These are phyloP conservation scores for Hypena proboscidalis DNA, from an alignment of 2,888 invertebrate species.

Conservation along the genomic window DNA sequence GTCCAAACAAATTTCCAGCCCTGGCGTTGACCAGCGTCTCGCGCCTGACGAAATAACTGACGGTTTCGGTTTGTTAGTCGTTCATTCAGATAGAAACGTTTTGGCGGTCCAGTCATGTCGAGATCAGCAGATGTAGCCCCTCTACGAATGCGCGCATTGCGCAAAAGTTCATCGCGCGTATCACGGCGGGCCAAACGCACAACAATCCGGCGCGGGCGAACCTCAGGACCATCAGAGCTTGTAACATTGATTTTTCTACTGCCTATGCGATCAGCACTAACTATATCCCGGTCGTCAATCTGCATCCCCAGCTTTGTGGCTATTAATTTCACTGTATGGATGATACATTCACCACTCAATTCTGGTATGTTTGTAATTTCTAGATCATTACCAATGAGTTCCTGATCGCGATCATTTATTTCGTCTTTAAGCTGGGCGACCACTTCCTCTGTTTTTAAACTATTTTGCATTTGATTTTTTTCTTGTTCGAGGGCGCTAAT, in stretches of 20 bases:
- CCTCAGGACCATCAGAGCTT: neutral
- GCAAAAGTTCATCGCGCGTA: conserved; percentile 22
- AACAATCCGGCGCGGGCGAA: conserved; percentile 11
- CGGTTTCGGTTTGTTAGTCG: conserved; percentile 18
- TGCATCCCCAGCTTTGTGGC: neutral
- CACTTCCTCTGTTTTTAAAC: too few species aligned
- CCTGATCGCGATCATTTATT: conserved; percentile 14
- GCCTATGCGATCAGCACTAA: conserved; percentile 8
- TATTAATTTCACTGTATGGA: neutral
- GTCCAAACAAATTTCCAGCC: conserved; percentile 7
- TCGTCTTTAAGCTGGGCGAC: conserved; percentile 1
- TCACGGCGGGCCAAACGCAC: conserved; percentile 19
- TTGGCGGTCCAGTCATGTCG: conserved; percentile 2
- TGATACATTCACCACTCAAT: neutral
- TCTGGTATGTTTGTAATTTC: conserved; percentile 12
- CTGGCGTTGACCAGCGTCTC: neutral
- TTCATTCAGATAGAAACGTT: conserved; percentile 25
- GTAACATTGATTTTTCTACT: neutral
- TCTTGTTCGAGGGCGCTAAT: too few species aligned
- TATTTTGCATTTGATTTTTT: too few species aligned
- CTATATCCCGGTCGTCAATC: conserved; percentile 8
- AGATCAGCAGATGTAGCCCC: conserved; percentile 14
- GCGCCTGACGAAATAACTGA: conserved; percentile 18
- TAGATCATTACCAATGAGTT: conserved; percentile 9
- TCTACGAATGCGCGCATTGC: conserved; percentile 21